phyloP scores from a whole-genome alignment of 2,113 vertebrate genomes.

The Lasiurus cinereus region DNA sequence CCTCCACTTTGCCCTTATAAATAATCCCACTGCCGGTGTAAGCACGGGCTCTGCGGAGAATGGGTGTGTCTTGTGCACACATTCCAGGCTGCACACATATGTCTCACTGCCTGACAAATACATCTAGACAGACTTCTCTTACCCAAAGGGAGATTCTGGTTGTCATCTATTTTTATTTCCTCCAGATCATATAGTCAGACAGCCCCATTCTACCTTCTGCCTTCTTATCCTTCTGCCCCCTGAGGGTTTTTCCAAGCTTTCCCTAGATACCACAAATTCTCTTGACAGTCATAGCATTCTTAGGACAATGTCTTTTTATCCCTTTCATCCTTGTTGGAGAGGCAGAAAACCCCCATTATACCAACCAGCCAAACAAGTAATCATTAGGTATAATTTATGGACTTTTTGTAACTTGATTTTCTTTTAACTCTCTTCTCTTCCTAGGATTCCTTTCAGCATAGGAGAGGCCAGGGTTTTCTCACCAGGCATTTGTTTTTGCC shows the following conservation, averaged over 20 bases:
- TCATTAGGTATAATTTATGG: constrained; percentile 54
- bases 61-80: constrained; percentile 59
- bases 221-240: neutral
- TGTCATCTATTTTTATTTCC: neutral
- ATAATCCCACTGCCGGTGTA: constrained; percentile 53
- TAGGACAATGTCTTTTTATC: constrained; percentile 36
- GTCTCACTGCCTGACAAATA: constrained; percentile 63
- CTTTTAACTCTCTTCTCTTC: constrained; percentile 66
- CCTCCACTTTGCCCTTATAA: constrained; percentile 68
- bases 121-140: constrained; percentile 52
- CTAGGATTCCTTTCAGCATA: constrained; percentile 36
- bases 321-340: constrained; percentile 48
- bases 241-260: constrained; percentile 4
- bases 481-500: constrained; percentile 53
- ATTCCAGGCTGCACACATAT: constrained; percentile 62
- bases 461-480: constrained; percentile 63
- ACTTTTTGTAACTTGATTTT: constrained; percentile 60
- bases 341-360: constrained; percentile 26
- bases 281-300: constrained; percentile 53
- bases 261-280: neutral
- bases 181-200: neutral
- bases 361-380: constrained; percentile 39
- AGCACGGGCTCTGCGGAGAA: constrained; percentile 55
- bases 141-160: neutral
- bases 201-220: neutral